Percentiles rank a stretch among this genome's conserved stretches.
These are phyloP conservation scores for Ceratosolen solmsi DNA, from an alignment of 1,140 invertebrate species.

Conservation along the genomic window DNA sequence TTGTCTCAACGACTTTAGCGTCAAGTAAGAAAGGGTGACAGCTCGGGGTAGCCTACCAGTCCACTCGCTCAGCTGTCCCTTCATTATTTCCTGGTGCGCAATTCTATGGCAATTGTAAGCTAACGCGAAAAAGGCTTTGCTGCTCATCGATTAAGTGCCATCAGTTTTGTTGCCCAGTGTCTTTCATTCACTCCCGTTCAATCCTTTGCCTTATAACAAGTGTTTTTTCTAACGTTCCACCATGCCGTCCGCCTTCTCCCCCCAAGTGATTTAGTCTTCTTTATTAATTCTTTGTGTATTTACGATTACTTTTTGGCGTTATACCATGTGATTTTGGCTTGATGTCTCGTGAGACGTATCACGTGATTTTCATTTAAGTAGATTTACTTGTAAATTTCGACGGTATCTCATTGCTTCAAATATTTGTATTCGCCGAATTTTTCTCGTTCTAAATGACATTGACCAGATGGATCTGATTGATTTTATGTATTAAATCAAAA, in stretches of 20 bases:
- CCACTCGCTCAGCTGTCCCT: neutral
- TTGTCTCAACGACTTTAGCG: neutral
- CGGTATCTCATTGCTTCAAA: neutral
- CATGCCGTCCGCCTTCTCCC: neutral
- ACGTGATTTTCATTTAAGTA: constrained; percentile 42
- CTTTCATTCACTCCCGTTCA: neutral
- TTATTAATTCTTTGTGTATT: neutral
- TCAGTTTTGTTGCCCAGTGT: no score
- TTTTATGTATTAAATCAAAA: no score
- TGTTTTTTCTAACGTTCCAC: constrained; percentile 2
- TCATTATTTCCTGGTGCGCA: neutral
- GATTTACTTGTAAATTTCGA: neutral
- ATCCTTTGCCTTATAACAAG: constrained; percentile 9
- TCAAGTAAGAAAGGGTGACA: neutral
- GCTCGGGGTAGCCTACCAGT: neutral
- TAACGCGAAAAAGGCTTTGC: no score
- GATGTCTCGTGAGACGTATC: constrained; percentile 14
- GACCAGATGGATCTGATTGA: no score
- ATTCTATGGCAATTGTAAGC: neutral
- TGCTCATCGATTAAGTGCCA: no score
- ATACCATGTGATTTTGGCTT: constrained; percentile 20
- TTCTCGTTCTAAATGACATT: neutral
- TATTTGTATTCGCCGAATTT: no score
- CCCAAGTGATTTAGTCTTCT: neutral
- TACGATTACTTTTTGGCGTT: neutral